phyloP scores from a whole-genome alignment of 1,140 invertebrate species.

The Eueides isabella region DNA sequence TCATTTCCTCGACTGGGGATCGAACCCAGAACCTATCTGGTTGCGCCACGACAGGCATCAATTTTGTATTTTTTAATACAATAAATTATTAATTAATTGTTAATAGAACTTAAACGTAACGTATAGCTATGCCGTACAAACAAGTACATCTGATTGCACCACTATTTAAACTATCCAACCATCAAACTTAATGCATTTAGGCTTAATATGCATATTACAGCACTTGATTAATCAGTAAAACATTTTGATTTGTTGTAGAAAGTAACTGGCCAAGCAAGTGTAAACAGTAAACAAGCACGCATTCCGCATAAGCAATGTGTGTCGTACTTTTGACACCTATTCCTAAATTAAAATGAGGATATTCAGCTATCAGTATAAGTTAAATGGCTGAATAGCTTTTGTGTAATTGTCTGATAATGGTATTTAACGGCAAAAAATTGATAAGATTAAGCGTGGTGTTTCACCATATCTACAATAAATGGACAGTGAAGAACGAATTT shows the following conservation, averaged over 20 bases:
- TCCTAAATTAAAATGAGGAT: background rate
- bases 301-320: background rate
- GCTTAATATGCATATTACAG: background rate
- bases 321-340: background rate
- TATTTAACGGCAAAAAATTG: too few relatives aligned
- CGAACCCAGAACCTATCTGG: too few relatives aligned
- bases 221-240: background rate
- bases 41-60: too few relatives aligned
- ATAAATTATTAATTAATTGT: too few relatives aligned
- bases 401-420: background rate
- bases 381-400: background rate
- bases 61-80: too few relatives aligned
- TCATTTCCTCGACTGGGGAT: too few relatives aligned
- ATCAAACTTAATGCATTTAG: background rate
- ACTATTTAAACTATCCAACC: background rate
- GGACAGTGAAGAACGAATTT: background rate
- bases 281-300: constrained; percentile 1
- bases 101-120: too few relatives aligned
- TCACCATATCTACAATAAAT: background rate
- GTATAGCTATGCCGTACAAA: background rate
- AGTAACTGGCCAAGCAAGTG: background rate
- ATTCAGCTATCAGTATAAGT: background rate
- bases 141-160: background rate
- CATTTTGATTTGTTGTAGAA: background rate
- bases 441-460: too few relatives aligned